A percentile compares a stretch with the other conserved stretches of the same genome.
These are phyloP conservation scores for Epinotia brunnichana DNA, from an alignment of 2,888 invertebrate genomes.

Conservation along the genomic window DNA sequence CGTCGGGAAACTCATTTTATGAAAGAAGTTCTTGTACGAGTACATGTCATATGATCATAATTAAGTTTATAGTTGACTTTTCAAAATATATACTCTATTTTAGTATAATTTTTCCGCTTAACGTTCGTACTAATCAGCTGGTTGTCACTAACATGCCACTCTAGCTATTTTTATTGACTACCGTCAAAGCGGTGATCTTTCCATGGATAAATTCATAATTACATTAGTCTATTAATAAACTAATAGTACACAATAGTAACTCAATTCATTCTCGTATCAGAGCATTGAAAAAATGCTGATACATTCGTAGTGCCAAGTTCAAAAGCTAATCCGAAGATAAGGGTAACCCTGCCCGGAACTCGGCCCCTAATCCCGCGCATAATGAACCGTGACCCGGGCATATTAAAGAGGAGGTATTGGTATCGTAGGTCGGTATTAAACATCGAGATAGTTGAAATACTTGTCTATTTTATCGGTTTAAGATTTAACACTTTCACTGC, in stretches of 20 bases:
- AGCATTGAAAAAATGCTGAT: conserved; percentile 1
- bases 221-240: neutral
- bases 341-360: conserved; percentile 28
- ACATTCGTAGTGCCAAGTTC: conserved; percentile 18
- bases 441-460: neutral
- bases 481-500: too few relatives aligned
- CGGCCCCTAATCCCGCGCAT: conserved; percentile 36
- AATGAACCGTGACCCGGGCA: conserved; percentile 42
- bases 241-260: neutral
- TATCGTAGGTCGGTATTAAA: conserved; percentile 13
- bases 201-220: too few relatives aligned
- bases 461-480: neutral
- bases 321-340: conserved; percentile 28
- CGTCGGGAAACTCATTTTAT: too few relatives aligned
- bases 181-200: too few relatives aligned
- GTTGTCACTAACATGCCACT: too few relatives aligned
- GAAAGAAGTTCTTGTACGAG: too few relatives aligned
- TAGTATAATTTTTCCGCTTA: too few relatives aligned
- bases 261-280: neutral
- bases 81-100: too few relatives aligned
- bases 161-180: too few relatives aligned
- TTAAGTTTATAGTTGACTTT: too few relatives aligned
- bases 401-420: conserved; percentile 39
- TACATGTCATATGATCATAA: too few relatives aligned
- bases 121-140: too few relatives aligned